Evolutionary conservation across 2,888 invertebrate species (phyloP).

Genomic region (Hirtodrosophila trivittata): DNA sequence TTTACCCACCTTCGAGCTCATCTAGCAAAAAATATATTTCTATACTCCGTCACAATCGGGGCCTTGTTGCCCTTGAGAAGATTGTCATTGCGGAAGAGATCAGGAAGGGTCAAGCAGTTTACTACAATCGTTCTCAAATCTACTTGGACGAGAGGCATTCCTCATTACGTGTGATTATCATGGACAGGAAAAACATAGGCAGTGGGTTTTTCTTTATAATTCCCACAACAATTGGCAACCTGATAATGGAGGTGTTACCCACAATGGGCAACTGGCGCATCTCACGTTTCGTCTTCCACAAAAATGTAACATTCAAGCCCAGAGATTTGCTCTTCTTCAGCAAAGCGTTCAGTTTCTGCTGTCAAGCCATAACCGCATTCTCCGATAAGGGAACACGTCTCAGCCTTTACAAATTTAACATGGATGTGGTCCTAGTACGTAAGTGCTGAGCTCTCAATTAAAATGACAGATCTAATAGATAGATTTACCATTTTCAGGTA

Average conservation of each 20-base stretch:
- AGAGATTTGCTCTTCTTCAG: slow-evolving; percentile 37
- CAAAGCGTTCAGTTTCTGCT: slow-evolving; percentile 46
- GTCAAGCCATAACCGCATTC: slow-evolving; percentile 22
- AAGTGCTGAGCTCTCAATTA: slow-evolving; percentile 14
- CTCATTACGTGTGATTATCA: neutral
- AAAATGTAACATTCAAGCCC: neutral
- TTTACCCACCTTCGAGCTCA: too few relatives aligned
- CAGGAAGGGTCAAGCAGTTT: rapidly evolving
- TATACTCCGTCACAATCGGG: slow-evolving; percentile 25
- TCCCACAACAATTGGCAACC: neutral
- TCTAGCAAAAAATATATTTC: neutral
- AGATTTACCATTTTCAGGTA: too few relatives aligned
- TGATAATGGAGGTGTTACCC: slow-evolving; percentile 20
- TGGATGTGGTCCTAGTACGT: slow-evolving; percentile 42
- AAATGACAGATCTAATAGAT: neutral
- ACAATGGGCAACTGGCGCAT: slow-evolving; percentile 46
- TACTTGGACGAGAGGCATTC: rapidly evolving
- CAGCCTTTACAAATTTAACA: slow-evolving; percentile 23
- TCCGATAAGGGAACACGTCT: slow-evolving; percentile 7
- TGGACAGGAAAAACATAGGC: rapidly evolving
- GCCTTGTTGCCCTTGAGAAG: slow-evolving; percentile 21
- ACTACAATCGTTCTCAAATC: slow-evolving; percentile 20
- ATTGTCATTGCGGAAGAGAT: slow-evolving; percentile 36
- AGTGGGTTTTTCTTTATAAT: slow-evolving; percentile 25
- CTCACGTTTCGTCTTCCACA: neutral